phyloP scores from a whole-genome alignment of 2,113 vertebrate species.

The Ploceus nigricollis region DNA sequence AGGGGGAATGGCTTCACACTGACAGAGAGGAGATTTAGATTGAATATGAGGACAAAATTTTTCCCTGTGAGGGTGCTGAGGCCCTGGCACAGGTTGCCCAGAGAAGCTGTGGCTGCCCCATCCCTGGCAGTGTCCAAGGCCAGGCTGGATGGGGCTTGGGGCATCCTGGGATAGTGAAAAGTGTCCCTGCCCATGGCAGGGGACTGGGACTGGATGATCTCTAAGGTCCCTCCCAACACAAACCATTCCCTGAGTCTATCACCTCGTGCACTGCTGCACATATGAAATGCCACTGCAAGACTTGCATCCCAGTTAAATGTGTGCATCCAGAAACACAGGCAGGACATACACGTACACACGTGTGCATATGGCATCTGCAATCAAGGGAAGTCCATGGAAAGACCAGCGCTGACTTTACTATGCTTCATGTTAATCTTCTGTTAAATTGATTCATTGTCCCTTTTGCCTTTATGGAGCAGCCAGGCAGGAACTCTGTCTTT shows the following conservation, averaged over 20 bases:
- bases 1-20: accelerated
- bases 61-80: background rate
- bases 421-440: background rate
- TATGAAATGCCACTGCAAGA: background rate
- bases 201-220: background rate
- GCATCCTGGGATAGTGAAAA: accelerated
- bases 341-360: background rate
- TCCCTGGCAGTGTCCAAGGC: background rate
- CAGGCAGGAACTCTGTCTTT: background rate
- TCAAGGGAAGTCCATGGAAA: background rate
- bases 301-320: background rate
- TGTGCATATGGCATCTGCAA: background rate
- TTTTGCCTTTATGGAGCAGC: background rate
- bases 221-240: background rate
- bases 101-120: background rate
- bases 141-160: accelerated
- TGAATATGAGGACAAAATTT: background rate
- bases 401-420: background rate
- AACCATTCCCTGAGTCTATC: background rate
- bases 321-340: background rate
- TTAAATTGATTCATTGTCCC: background rate
- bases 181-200: background rate
- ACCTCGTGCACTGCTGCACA: accelerated
- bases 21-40: accelerated
- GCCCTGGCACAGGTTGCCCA: background rate